Base-by-base conservation (phyloP, 2,113 vertebrate genomes). In the Hypocryptadius cinnamomeus region DNA sequence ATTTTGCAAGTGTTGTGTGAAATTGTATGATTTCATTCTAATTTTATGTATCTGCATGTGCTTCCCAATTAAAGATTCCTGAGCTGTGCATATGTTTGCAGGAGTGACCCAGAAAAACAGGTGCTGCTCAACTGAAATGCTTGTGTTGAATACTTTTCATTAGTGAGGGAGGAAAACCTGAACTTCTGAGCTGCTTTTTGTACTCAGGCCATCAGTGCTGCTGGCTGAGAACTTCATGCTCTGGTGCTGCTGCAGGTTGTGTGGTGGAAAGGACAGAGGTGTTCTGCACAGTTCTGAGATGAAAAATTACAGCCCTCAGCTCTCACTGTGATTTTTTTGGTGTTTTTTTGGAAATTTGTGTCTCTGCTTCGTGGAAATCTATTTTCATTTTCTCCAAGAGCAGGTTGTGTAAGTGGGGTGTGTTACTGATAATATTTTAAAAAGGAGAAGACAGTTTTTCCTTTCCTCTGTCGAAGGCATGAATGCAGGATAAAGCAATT, bases 31-130 rank as follows among this genome's bases (percentile, higher is more conserved):
- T 54, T 80, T 70, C 35, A 74, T 93, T 86, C 21, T 73, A 66
- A 71, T 86, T 54, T 19, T 7, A 7, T 8, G 10, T 16, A 54
- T 73, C 42, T 73, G 61, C 24, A 11, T 47, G 22, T 66, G 51
- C 60, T 66, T 81, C 30, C 40, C 60, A 63, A 30, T 77, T 31
- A 61, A 73, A 63, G 42, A 15, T 47, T 12, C 70, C 50, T 42
- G 6, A 74, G 60, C 68, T 54, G 2, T n/a, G 15, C 57, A 5
- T 53, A 9, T 9, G 68, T 37, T 47, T 74, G 78, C 57, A 60
- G 72, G 66, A 72, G 53, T 9, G 66, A 89, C 82, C 54, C 87
- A 90, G 90, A 96, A 91, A 87, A 96, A 81, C 92, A 87, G 50
- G 60, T 61, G 14, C 39, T 28, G 27, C 79, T 68, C 21, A 11